Evolutionary conservation across 2,797 vertebrate species (phyloP), one percentile per base, ranked within the genome.

Genomic region (Enteromius viviparus): DNA sequence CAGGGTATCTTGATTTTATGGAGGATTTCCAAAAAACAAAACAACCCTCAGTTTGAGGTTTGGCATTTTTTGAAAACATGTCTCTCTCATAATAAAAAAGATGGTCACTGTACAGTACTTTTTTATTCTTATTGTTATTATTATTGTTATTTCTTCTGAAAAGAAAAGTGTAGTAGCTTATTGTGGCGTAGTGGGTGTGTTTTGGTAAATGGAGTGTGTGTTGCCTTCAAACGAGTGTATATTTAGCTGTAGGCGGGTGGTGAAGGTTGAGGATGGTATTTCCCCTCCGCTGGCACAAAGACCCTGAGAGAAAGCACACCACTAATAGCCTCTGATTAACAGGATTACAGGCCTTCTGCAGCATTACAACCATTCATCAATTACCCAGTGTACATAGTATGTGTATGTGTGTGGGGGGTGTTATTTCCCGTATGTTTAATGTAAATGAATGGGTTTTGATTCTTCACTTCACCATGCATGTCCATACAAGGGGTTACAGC

Each of bases 241-340:
- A 49, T 53, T 71, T 40, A 45, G 62, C 34, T 66, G 49, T 68
- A 68, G 76, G 72, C 7, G 81, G 70, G 40, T 76, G 76, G 62
- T 85, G 62, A 85, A 65, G 26, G 40, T 49, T 77, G 32, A 49
- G 26, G 66, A 81, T 77, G 72, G 81, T 72, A 79, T 84, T 45
- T 49, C 62, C 72, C 37, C 53, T 80, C 49, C 11, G 12, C 23
- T 76, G 76, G 47, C 62, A 74, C 37, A 64, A 62, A 76, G 53
- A 85, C 23, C 68, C 42, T 74, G 45, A 82, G 55, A 83, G 70
- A 69, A 85, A 81, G 80, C 66, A 69, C 74, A 64, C 40, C 88
- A 92, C 90, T 93, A 93, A 93, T 94, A 93, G 92, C 89, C 91
- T 86, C 91, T 94, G 93, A 94, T 94, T 93, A 94, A 90, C 90